phyloP scores from a whole-genome alignment of 2,113 vertebrate species.

The Phaethornis superciliosus region DNA sequence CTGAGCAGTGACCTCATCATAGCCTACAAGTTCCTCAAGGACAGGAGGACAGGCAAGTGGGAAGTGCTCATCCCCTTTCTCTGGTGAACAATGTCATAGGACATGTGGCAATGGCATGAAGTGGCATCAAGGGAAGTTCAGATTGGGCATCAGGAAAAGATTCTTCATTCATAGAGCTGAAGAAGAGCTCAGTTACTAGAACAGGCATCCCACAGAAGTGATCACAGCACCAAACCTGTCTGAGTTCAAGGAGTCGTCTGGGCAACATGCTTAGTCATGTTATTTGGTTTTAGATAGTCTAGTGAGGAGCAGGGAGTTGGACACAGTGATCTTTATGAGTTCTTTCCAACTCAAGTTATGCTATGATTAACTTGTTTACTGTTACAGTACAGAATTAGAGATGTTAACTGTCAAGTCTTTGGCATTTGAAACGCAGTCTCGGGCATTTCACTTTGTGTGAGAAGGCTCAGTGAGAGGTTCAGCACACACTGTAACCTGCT shows the following conservation, averaged over 20 bases:
- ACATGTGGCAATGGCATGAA: rapidly evolving
- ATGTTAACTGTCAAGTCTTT: background rate
- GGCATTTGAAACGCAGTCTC: background rate
- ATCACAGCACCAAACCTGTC: no score
- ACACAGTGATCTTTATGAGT: no score
- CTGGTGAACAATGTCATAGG: background rate
- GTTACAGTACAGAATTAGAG: background rate
- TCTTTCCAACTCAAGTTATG: no score
- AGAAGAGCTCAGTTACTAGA: rapidly evolving
- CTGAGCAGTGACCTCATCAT: background rate
- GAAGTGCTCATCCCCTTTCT: background rate
- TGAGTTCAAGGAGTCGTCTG: no score
- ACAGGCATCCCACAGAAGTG: no score
- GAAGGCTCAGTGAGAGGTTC: background rate
- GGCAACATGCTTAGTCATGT: no score
- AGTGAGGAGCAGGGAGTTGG: no score
- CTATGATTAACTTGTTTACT: background rate
- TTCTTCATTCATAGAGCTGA: background rate
- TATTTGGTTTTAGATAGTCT: no score
- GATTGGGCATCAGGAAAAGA: background rate
- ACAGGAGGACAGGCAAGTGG: no score
- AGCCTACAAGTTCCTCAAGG: background rate
- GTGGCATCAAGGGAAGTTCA: background rate
- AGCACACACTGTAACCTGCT: background rate
- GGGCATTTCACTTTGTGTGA: background rate